A percentile compares a stretch with the other conserved stretches of the same genome.
Conservation (phyloP, 2,797 vertebrate species). For the Otolemur crassicaudatus region DNA sequence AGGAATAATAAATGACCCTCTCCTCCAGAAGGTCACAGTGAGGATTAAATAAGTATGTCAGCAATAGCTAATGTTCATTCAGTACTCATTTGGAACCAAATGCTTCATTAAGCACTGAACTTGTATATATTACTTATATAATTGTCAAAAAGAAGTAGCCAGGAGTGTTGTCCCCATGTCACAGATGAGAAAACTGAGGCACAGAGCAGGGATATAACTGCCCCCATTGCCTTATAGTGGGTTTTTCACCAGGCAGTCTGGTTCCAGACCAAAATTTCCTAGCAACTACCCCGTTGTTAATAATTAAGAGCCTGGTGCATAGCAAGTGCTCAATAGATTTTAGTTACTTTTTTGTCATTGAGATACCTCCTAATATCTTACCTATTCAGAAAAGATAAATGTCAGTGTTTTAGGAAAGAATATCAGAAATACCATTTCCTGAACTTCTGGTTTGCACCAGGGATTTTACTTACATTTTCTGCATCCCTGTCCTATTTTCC, state of each 20-base stretch:
- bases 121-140: background rate
- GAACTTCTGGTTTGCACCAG: background rate
- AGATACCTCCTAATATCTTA: background rate
- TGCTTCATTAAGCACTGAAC: background rate
- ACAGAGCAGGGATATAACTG: background rate
- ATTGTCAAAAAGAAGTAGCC: background rate
- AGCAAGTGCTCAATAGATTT: background rate
- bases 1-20: background rate
- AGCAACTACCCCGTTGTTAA: background rate
- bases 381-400: background rate
- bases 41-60: background rate
- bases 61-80: background rate
- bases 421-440: background rate
- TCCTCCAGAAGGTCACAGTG: background rate
- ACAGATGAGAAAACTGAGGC: constrained; percentile 31
- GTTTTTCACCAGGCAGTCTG: background rate
- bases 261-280: background rate
- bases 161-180: background rate
- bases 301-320: background rate
- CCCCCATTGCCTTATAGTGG: background rate
- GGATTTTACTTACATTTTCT: background rate
- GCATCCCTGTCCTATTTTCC: background rate
- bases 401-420: background rate
- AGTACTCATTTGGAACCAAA: background rate
- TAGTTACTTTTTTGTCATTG: background rate